Evolutionary conservation across 2,797 vertebrate species (phyloP).

Genomic region (Gymnoscopelus microlampas): DNA sequence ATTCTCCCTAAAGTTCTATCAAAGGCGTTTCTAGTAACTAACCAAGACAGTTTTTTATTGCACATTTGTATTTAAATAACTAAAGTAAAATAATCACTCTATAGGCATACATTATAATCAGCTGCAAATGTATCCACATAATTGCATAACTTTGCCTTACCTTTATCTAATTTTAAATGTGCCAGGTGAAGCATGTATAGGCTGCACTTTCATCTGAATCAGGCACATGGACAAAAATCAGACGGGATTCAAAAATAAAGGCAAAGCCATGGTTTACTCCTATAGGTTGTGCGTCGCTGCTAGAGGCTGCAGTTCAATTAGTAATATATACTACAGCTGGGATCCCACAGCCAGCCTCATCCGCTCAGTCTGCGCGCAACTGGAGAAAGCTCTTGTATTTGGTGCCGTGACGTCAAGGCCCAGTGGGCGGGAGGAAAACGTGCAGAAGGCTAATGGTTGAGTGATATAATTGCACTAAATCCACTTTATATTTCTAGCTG

Average conservation of each 20-base stretch:
- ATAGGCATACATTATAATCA: background rate
- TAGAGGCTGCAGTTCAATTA: constrained; percentile 8
- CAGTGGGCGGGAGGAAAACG: constrained; percentile 29
- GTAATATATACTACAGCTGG: too few species aligned
- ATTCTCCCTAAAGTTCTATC: too few species aligned
- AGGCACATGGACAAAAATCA: constrained; percentile 10
- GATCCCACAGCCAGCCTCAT: too few species aligned
- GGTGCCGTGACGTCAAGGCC: constrained; percentile 57
- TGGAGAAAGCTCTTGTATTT: constrained; percentile 41
- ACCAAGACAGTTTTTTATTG: background rate
- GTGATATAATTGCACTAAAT: too few species aligned
- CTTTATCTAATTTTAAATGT: constrained; percentile 35
- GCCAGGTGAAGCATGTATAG: constrained; percentile 20
- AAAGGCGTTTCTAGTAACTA: background rate
- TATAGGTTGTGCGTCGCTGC: constrained; percentile 21
- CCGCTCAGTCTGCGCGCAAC: constrained; percentile 38
- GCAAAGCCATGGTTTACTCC: background rate
- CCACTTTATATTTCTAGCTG: background rate
- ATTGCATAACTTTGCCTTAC: constrained; percentile 46
- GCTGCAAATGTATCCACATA: background rate
- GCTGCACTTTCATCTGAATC: constrained; percentile 23
- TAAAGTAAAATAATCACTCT: too few species aligned
- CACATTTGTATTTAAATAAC: background rate
- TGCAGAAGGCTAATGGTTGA: constrained; percentile 31
- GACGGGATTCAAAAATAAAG: background rate